A percentile compares a stretch with the other conserved stretches of the same genome.
Conservation (phyloP, 2,113 vertebrate genomes). For the Thalassoma bifasciatum region DNA sequence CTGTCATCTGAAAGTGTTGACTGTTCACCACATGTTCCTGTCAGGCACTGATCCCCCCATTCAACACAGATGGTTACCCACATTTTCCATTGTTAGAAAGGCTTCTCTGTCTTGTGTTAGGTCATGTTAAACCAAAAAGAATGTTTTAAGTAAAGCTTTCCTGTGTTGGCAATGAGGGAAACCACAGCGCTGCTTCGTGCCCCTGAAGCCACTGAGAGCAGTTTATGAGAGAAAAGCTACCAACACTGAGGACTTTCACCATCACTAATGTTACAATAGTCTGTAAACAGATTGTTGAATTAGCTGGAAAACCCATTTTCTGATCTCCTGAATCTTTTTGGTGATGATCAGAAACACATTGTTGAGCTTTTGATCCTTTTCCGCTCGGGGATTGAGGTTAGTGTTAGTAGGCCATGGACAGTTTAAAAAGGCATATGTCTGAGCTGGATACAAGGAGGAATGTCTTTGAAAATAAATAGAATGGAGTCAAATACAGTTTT, state of each 20-base stretch:
- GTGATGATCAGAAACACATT: neutral
- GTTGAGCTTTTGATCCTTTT: neutral
- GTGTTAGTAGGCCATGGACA: neutral
- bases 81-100: slow-evolving; percentile 60
- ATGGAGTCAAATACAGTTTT: neutral
- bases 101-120: slow-evolving; percentile 13
- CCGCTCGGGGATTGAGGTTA: neutral
- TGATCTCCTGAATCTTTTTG: neutral
- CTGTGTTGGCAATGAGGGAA: slow-evolving; percentile 29
- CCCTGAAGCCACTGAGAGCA: slow-evolving; percentile 20
- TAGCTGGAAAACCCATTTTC: neutral
- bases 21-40: slow-evolving; percentile 2
- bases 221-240: slow-evolving; percentile 27
- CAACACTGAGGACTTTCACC: neutral
- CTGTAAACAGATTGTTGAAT: slow-evolving; percentile 14
- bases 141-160: slow-evolving; percentile 42
- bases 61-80: slow-evolving; percentile 30
- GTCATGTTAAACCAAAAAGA: slow-evolving; percentile 29
- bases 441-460: neutral
- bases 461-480: slow-evolving; percentile 10
- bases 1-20: neutral
- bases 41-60: slow-evolving; percentile 20
- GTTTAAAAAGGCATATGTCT: neutral
- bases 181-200: slow-evolving; percentile 27
- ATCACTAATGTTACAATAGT: slow-evolving; percentile 7